phyloP scores from a whole-genome alignment of 2,888 invertebrate species.

The Drosophila mercatorum region DNA sequence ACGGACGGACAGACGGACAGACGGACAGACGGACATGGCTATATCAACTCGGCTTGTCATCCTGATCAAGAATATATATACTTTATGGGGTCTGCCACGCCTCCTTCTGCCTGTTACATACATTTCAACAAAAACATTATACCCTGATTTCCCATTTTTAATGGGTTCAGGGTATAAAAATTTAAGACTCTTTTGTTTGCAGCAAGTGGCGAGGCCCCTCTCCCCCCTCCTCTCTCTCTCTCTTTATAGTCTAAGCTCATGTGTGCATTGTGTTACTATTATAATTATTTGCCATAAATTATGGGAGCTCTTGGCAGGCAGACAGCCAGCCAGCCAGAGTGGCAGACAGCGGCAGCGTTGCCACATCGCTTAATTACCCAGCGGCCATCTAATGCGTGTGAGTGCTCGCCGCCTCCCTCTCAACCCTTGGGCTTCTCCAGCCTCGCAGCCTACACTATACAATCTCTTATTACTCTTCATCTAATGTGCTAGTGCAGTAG shows the following conservation, averaged over 20 bases:
- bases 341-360: constrained; percentile 49
- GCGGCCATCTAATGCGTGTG: constrained; percentile 48
- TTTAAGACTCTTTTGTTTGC: constrained; percentile 74
- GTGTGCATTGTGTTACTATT: constrained; percentile 70
- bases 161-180: too few species aligned
- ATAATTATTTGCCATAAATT: constrained; percentile 78
- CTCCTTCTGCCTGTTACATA: too few species aligned
- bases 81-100: too few species aligned
- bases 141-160: too few species aligned
- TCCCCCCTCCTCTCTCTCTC: background rate
- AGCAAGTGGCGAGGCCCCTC: constrained; percentile 3
- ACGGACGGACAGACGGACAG: too few species aligned
- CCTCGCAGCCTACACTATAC: background rate
- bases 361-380: constrained; percentile 75
- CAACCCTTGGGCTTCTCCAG: background rate
- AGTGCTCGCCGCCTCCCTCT: background rate
- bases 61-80: too few species aligned
- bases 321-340: background rate
- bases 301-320: constrained; percentile 60
- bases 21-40: too few species aligned
- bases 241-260: constrained; percentile 1
- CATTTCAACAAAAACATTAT: too few species aligned
- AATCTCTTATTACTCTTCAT: too few species aligned
- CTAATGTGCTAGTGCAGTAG: background rate
- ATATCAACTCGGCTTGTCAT: too few species aligned